Percentiles rank a stretch among this genome's conserved stretches.
Conservation (phyloP, 2,888 invertebrate genomes). For the Drosophila nr. perissopoda region DNA sequence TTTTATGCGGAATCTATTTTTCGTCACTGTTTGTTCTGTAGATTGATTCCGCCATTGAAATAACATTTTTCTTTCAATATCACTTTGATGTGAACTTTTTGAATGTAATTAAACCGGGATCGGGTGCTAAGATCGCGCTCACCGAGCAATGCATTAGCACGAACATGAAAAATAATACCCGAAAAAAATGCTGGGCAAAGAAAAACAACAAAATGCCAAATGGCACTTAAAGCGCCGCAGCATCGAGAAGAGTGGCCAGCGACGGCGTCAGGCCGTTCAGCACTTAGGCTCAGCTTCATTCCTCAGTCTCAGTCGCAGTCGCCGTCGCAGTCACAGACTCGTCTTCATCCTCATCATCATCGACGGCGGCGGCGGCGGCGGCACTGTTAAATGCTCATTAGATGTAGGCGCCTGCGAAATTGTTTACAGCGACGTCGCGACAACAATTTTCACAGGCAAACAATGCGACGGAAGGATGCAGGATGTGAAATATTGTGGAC, state of each 20-base stretch:
- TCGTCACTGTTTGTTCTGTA: not conserved
- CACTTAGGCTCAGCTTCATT: conserved; percentile 27
- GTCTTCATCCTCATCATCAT: conserved; percentile 4
- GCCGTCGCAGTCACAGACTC: conserved; percentile 3
- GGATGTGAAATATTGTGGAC: conserved; percentile 69
- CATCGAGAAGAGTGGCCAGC: conserved; percentile 25
- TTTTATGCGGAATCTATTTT: not conserved
- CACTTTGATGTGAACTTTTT: conserved; percentile 49
- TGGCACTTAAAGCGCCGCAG: conserved; percentile 65
- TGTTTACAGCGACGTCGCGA: conserved; percentile 83
- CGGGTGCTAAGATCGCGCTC: conserved; percentile 23
- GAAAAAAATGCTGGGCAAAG: conserved; percentile 42
- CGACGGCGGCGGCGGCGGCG: conserved; percentile 25
- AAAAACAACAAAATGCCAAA: conserved; percentile 56
- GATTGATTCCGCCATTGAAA: conserved; percentile 1
- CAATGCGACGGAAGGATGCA: conserved; percentile 75
- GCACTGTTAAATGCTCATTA: conserved; percentile 81
- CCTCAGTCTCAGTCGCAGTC: conserved; percentile 12
- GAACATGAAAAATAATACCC: conserved; percentile 69
- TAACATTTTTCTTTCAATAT: not conserved
- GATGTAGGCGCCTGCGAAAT: conserved; percentile 82
- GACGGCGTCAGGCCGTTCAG: conserved; percentile 18
- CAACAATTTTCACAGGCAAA: conserved; percentile 83
- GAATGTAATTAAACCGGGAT: conserved; percentile 37
- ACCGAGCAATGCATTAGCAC: conserved; percentile 63